phyloP scores from a whole-genome alignment of 2,888 invertebrate species.

The Nomada ruficornis region DNA sequence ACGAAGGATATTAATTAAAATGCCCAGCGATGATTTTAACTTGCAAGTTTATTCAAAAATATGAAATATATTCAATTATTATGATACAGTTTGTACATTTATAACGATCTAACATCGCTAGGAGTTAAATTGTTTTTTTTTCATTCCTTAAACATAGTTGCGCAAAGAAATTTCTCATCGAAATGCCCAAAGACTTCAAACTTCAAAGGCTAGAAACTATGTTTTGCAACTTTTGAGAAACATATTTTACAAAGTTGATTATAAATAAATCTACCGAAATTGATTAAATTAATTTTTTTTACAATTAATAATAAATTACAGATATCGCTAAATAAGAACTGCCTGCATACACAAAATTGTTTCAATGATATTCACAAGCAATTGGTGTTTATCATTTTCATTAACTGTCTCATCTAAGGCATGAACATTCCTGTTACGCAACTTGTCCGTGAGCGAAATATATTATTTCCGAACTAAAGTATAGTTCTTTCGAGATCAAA shows the following conservation, averaged over 20 bases:
- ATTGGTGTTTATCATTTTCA: conserved; percentile 8
- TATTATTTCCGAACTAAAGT: conserved; percentile 16
- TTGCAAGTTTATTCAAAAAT: conserved; percentile 72
- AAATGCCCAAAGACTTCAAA: background rate
- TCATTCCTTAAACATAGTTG: conserved; percentile 5
- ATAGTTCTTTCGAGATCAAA: conserved; percentile 37
- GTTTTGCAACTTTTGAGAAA: background rate
- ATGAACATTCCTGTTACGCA: background rate
- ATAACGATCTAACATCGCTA: conserved; percentile 21
- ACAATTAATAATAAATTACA: conserved; percentile 16
- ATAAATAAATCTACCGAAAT: conserved; percentile 8
- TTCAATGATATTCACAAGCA: conserved; percentile 17
- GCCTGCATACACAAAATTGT: background rate
- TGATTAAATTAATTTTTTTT: conserved; percentile 21
- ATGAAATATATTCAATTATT: conserved; percentile 68
- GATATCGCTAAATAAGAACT: background rate
- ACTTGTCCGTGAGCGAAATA: background rate
- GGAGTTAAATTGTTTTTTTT: conserved; percentile 6
- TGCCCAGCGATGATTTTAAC: background rate
- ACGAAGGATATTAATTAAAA: too few species aligned
- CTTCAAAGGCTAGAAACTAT: conserved; percentile 1
- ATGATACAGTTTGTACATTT: conserved; percentile 63
- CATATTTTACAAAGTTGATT: conserved; percentile 15
- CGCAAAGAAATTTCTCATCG: conserved; percentile 15
- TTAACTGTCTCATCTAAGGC: conserved; percentile 1